Evolutionary conservation across 2,888 invertebrate genomes (phyloP), one percentile per base, ranked within the genome.

Genomic region (Blera fallax): DNA sequence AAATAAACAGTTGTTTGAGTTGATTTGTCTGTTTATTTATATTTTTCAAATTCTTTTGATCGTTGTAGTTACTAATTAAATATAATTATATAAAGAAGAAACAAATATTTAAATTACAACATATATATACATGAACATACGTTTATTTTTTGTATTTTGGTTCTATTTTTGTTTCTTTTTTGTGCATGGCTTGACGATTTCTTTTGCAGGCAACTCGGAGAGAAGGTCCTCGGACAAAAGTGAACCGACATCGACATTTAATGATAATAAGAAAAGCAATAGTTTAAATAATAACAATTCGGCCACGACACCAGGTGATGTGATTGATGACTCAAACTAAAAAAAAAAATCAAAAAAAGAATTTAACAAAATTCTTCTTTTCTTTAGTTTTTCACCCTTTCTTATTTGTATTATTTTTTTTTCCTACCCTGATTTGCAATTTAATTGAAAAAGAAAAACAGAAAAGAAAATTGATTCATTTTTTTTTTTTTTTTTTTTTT

Each of bases 191-290:
- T 92, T 92, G 92, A 91, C 88, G 88, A 91, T 91, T 90, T 91
- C 91, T 92, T 92, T 91, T 92, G 90, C 91, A 92, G 92, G 91
- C 88, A 91, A 90, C 90, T 89, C 90, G 91, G 91, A 91, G 90
- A 91, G 92, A 91, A 90, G 92, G 90, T 91, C 91, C 89, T 92
- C 92, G 90, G 92, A 92, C 89, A 92, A 92, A 90, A 91, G 91
- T 90, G 92, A 92, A 90, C 90, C 91, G 89, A 91, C 91, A 90
- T 90, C 91, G 90, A 91, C 90, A 88, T 91, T 90, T 91, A 89
- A 89, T 90, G 91, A 91, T 90, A 91, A 91, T 90, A 92, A 91
- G 90, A 92, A 92, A 92, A 89, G 90, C 91, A 91, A 91, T 90
- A 91, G 91, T 91, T 91, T 91, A 90, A 91, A 91, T 91, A 91